phyloP scores from a whole-genome alignment of 2,888 invertebrate species.

The Diabrotica balteata region DNA sequence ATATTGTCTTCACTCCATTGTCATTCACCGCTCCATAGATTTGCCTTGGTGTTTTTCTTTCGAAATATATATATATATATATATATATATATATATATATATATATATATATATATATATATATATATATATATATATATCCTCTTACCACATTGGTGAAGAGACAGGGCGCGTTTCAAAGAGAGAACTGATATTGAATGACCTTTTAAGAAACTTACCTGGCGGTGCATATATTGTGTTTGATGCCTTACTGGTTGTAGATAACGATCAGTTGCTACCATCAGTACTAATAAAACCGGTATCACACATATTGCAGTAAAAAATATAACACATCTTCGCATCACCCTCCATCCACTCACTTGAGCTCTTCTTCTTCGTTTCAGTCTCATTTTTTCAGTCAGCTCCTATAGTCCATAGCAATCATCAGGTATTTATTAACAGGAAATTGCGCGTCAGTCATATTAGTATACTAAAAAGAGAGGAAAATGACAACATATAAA shows the following conservation, averaged over 20 bases:
- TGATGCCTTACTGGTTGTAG: conserved; percentile 62
- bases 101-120: too few species aligned
- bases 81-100: too few species aligned
- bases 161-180: background rate
- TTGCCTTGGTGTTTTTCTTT: too few species aligned
- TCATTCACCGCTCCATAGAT: too few species aligned
- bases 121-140: too few species aligned
- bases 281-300: conserved; percentile 66
- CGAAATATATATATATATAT: too few species aligned
- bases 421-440: background rate
- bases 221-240: conserved; percentile 48
- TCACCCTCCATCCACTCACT: conserved; percentile 55
- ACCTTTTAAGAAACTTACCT: conserved; percentile 54
- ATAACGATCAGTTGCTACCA: conserved; percentile 69
- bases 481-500: too few species aligned
- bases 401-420: conserved; percentile 6
- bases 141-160: too few species aligned
- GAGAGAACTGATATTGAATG: background rate
- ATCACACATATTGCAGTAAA: conserved; percentile 68
- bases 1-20: too few species aligned
- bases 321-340: conserved; percentile 67
- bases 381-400: conserved; percentile 56
- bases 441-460: conserved; percentile 46
- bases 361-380: conserved; percentile 58
- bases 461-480: conserved; percentile 17